These are phyloP conservation scores for Hypsopygia costalis DNA, from an alignment of 2,888 invertebrate genomes.

Conservation along the genomic window DNA sequence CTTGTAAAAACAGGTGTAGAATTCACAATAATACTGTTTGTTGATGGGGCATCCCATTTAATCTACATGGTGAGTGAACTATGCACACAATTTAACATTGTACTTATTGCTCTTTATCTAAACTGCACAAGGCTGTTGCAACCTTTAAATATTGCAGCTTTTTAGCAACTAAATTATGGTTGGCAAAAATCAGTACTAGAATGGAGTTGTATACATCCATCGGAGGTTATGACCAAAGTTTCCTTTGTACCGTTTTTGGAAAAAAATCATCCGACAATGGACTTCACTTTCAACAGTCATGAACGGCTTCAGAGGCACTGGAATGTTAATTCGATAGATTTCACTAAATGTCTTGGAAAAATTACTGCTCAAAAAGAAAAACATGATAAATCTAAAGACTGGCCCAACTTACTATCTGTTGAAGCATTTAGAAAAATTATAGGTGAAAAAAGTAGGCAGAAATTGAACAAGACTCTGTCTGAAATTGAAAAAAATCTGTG, in stretches of 20 bases:
- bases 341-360: slow-evolving; percentile 15
- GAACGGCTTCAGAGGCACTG: slow-evolving; percentile 18
- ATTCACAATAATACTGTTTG: slow-evolving; percentile 21
- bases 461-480: too few relatives aligned
- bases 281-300: slow-evolving; percentile 12
- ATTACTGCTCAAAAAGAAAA: too few relatives aligned
- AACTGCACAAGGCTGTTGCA: neutral
- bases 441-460: too few relatives aligned
- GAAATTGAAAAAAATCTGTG: too few relatives aligned
- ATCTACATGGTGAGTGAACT: slow-evolving; percentile 11
- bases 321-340: slow-evolving; percentile 18
- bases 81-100: neutral
- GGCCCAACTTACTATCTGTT: too few relatives aligned
- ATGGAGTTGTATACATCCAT: slow-evolving; percentile 19
- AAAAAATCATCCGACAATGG: slow-evolving; percentile 17
- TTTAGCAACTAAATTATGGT: slow-evolving; percentile 18
- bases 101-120: neutral
- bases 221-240: slow-evolving; percentile 9
- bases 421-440: too few relatives aligned
- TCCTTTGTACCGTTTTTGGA: slow-evolving; percentile 11
- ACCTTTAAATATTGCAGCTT: slow-evolving; percentile 1
- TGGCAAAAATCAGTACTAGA: slow-evolving; percentile 23
- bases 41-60: slow-evolving; percentile 23
- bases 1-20: slow-evolving; percentile 14
- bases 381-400: too few relatives aligned